Evolutionary conservation across 2,888 invertebrate genomes (phyloP).

Genomic region (Drosophila meridionalis): DNA sequence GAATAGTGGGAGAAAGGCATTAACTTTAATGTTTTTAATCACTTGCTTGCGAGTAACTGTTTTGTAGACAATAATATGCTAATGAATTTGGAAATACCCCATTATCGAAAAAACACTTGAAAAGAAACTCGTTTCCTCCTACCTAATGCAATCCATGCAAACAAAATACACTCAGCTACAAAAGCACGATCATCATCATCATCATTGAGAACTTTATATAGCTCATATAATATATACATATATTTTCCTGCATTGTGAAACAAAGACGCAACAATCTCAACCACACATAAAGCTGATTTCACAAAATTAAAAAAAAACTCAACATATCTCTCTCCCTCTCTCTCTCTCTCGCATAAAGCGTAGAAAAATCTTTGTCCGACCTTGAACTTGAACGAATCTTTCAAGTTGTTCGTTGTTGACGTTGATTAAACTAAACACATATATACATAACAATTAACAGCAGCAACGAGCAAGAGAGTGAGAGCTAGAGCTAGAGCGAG

Average conservation of each 20-base stretch:
- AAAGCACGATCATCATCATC: conserved; percentile 10
- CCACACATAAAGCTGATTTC: conserved; percentile 29
- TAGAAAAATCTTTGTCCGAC: conserved; percentile 65
- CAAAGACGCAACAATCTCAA: conserved; percentile 31
- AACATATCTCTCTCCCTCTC: background rate
- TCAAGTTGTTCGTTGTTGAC: conserved; percentile 36
- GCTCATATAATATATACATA: background rate
- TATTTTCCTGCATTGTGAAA: conserved; percentile 24
- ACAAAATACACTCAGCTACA: conserved; percentile 17
- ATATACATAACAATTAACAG: conserved; percentile 63
- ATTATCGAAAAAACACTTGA: conserved; percentile 11
- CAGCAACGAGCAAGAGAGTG: conserved; percentile 16
- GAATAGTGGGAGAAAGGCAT: conserved; percentile 8
- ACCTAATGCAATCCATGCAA: conserved; percentile 28
- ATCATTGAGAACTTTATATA: background rate
- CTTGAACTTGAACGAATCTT: conserved; percentile 73
- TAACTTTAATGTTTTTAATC: conserved; percentile 12
- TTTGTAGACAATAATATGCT: conserved; percentile 34
- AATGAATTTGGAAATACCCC: conserved; percentile 51
- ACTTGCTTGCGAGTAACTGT: conserved; percentile 14
- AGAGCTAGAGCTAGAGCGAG: conserved; percentile 11
- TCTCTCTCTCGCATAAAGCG: conserved; percentile 16
- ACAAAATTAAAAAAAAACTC: conserved; percentile 10
- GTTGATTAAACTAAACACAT: too few relatives aligned
- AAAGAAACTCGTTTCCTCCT: conserved; percentile 40